Percentiles rank a stretch among this genome's conserved stretches.
Evolutionary conservation across 2,888 invertebrate genomes (phyloP).

Genomic region (Pogonocherus hispidulus): DNA sequence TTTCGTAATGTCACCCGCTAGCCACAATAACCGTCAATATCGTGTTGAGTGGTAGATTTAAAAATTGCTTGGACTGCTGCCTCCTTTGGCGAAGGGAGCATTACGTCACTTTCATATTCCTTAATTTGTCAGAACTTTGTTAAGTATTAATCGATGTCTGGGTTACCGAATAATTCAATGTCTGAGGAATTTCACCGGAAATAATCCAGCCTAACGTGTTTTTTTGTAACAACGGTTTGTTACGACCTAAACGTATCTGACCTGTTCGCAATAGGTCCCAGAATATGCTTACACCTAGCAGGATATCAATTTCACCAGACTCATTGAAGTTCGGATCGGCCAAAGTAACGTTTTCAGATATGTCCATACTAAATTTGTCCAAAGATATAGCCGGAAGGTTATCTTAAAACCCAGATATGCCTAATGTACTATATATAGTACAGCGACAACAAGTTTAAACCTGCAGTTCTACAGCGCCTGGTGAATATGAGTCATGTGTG

Average conservation of each 20-base stretch:
- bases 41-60: conserved; percentile 1
- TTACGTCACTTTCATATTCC: neutral
- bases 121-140: neutral
- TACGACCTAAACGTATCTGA: conserved; percentile 23
- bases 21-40: neutral
- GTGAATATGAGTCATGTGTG: too few relatives aligned
- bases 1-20: conserved; percentile 52
- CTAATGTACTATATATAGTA: too few relatives aligned
- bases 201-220: conserved; percentile 1
- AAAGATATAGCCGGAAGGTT: neutral
- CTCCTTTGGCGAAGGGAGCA: neutral
- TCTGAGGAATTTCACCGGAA: neutral
- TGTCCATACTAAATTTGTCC: neutral
- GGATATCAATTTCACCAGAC: conserved; percentile 10
- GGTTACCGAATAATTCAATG: neutral
- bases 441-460: too few relatives aligned
- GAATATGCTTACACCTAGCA: conserved; percentile 30
- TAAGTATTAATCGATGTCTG: neutral
- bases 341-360: neutral
- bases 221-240: conserved; percentile 30
- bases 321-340: conserved; percentile 26
- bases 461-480: too few relatives aligned
- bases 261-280: conserved; percentile 27
- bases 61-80: neutral
- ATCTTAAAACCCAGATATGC: neutral